Evolutionary conservation across 2,797 vertebrate genomes (phyloP), one percentile per base, ranked within the genome.

Genomic region (Periparus ater): DNA sequence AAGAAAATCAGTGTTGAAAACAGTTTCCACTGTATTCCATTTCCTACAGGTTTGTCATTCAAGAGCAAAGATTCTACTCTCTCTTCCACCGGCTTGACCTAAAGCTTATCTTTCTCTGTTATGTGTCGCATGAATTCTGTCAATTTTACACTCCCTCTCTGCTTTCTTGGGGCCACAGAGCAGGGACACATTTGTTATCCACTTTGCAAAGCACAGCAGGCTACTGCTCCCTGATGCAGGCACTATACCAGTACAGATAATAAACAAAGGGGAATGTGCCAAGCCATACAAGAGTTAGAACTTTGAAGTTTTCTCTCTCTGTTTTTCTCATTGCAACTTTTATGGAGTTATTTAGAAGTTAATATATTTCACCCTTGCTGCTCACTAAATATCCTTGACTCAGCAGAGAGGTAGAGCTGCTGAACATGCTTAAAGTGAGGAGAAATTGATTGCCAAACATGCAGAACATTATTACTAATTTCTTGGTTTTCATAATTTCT

Each of bases 391-490:
- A 72, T 74, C 57, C 71, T 96, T 25, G 14, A 61, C 82, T 82
- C 50, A 36, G 32, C 65, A 91, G 73, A 94, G 66, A 62, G 8
- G 7, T 51, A 77, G 60, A 77, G 65, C 54, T 86, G 84, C 76
- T 83, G 84, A 95, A 63, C 32, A 81, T 0, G 1, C 51, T 92
- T 84, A 85, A 83, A 95, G 54, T 40, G 85, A 81, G 54, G 34
- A 82, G 45, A 91, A 92, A 66, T 30, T 80, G 47, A 94, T 85
- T 89, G 91, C 92, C 95, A 96, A 95, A 92, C 92, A 96, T 95
- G 91, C 88, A 93, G 67, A 93, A 83, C 45, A 87, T 95, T 82
- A 93, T 91, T 91, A 57, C 26, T 89, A 76, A 90, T 88, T 91
- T 92, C 51, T 94, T 93, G 55, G 20, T 95, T 93, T 91, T 89